Conservation (phyloP, 2,797 vertebrate genomes). For the Neosilurus mollespiculum region DNA sequence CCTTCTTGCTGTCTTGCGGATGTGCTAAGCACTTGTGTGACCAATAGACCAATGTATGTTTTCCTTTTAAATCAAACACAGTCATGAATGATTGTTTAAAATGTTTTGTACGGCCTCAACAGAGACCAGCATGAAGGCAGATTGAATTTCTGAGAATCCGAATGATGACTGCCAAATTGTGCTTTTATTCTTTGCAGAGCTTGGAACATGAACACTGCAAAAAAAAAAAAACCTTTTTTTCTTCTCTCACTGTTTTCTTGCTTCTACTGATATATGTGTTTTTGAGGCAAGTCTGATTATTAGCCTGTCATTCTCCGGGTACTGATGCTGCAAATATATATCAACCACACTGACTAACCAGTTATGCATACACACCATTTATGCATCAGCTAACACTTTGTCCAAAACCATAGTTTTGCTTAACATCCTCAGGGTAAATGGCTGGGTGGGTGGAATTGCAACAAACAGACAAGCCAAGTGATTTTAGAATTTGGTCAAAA, state of each 20-base stretch:
- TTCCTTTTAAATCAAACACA: not conserved
- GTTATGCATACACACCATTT: not conserved
- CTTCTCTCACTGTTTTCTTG: not conserved
- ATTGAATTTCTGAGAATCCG: not conserved
- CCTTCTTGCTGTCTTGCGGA: too few species aligned
- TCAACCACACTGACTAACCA: not conserved
- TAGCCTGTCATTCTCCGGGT: not conserved
- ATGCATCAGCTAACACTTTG: not conserved
- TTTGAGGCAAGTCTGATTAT: not conserved
- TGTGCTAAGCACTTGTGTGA: not conserved
- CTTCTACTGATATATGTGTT: not conserved
- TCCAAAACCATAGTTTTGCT: constrained; percentile 1
- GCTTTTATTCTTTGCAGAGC: not conserved
- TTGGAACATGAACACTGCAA: not conserved
- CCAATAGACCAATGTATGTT: too few species aligned
- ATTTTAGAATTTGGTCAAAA: not conserved
- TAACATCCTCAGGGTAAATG: not conserved
- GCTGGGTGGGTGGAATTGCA: not conserved
- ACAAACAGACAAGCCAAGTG: not conserved
- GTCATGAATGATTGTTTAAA: not conserved
- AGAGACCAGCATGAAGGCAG: not conserved
- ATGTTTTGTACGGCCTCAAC: not conserved
- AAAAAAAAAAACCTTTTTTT: not conserved
- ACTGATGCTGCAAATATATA: not conserved
- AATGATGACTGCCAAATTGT: not conserved